Conservation (phyloP, 1,140 invertebrate genomes). For the Elymnias hypermnestra region DNA sequence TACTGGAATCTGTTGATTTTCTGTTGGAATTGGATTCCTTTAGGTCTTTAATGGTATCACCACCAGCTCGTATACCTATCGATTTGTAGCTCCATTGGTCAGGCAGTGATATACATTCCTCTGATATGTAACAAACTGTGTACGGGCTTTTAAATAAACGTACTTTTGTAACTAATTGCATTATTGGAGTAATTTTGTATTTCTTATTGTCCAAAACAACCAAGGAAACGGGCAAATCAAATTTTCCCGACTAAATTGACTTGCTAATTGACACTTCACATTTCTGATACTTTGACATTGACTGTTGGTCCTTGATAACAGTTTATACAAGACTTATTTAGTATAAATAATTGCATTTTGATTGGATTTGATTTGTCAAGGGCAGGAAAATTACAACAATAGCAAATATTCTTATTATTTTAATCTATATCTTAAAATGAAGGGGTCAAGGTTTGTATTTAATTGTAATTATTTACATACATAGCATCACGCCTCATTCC, state of each 20-base stretch:
- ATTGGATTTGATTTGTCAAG: too few species aligned
- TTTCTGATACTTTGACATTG: too few species aligned
- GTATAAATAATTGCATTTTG: slow-evolving; percentile 13
- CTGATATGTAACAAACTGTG: slow-evolving; percentile 46
- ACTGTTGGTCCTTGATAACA: too few species aligned
- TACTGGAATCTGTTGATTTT: slow-evolving; percentile 12
- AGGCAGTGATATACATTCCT: slow-evolving; percentile 41
- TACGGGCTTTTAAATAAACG: slow-evolving; percentile 40
- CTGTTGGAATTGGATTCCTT: slow-evolving; percentile 12
- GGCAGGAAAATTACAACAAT: too few species aligned
- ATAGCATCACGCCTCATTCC: too few species aligned
- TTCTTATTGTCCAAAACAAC: neutral
- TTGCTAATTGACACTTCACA: too few species aligned
- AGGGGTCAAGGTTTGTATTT: too few species aligned
- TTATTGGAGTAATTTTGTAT: slow-evolving; percentile 20
- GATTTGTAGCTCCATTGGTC: slow-evolving; percentile 32
- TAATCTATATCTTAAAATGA: too few species aligned
- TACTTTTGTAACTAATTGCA: slow-evolving; percentile 49
- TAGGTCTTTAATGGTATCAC: slow-evolving; percentile 13
- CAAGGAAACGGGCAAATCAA: neutral
- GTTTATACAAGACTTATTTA: slow-evolving; percentile 2
- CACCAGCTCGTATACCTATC: slow-evolving; percentile 33
- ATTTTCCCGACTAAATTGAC: too few species aligned
- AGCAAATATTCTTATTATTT: too few species aligned
- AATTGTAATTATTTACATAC: too few species aligned